Evolutionary conservation across 2,888 invertebrate genomes (phyloP).

Genomic region (Tricholauxania praeusta): DNA sequence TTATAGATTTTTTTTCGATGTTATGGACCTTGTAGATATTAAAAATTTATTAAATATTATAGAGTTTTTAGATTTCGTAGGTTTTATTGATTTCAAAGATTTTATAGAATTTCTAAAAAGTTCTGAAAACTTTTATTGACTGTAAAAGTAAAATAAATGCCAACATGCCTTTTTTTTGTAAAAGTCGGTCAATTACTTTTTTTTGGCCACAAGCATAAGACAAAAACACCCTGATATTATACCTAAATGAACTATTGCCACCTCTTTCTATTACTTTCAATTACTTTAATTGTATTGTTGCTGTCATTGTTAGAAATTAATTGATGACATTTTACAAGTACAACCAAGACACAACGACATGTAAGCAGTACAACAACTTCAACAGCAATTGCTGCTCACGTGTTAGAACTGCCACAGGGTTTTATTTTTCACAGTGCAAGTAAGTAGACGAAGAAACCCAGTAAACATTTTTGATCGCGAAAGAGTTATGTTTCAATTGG

Average conservation of each 20-base stretch:
- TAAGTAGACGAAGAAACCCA: too few species aligned
- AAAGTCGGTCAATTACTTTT: conserved; percentile 25
- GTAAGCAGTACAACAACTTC: neutral
- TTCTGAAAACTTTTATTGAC: too few species aligned
- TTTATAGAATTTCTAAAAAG: too few species aligned
- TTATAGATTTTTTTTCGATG: too few species aligned
- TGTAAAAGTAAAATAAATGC: too few species aligned
- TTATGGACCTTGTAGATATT: neutral
- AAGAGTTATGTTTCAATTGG: too few species aligned
- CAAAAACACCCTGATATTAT: neutral
- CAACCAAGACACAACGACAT: neutral
- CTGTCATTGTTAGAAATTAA: conserved; percentile 19
- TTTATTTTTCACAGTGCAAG: neutral
- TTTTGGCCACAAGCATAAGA: conserved; percentile 9
- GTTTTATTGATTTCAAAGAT: too few species aligned
- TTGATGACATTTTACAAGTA: conserved; percentile 12
- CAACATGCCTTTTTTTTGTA: neutral
- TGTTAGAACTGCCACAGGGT: neutral
- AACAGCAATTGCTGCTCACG: neutral
- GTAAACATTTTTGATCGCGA: too few species aligned
- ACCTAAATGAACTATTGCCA: neutral
- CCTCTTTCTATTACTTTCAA: conserved; percentile 1
- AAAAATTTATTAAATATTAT: neutral
- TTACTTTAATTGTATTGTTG: conserved; percentile 9
- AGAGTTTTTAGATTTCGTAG: neutral